phyloP scores from a whole-genome alignment of 2,113 vertebrate species.

The Chloropsis hardwickii region DNA sequence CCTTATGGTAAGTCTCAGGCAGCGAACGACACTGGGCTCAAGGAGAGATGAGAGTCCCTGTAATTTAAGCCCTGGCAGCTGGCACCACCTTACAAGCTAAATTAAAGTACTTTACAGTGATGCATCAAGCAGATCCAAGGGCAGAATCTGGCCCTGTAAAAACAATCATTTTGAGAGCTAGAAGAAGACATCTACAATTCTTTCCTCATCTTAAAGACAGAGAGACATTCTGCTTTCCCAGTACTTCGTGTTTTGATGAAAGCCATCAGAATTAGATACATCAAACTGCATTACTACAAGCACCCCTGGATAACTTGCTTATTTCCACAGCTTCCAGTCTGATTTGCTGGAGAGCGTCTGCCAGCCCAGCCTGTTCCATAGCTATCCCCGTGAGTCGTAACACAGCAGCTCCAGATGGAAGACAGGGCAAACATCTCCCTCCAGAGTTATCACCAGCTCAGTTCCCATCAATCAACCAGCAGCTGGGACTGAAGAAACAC shows the following conservation, averaged over 20 bases:
- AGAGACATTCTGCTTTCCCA: not conserved
- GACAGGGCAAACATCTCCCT: conserved; percentile 66
- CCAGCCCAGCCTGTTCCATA: conserved; percentile 60
- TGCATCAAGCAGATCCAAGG: not conserved
- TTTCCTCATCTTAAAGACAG: not conserved
- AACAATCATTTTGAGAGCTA: not conserved
- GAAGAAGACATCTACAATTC: not conserved
- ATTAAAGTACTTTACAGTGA: not conserved
- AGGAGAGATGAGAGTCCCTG: not conserved
- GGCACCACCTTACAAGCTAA: not conserved
- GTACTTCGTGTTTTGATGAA: not conserved
- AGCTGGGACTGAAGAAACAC: conserved; percentile 60
- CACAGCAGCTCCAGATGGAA: conserved; percentile 77
- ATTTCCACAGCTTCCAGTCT: conserved; percentile 39
- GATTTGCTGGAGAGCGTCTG: conserved; percentile 35
- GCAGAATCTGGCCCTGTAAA: not conserved
- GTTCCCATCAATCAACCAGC: conserved; percentile 73
- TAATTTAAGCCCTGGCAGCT: not conserved
- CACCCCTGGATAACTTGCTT: conserved; percentile 37
- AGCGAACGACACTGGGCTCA: not conserved
- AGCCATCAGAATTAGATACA: not conserved
- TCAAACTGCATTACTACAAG: conserved; percentile 45
- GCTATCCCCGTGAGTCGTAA: conserved; percentile 56
- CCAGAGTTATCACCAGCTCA: conserved; percentile 54
- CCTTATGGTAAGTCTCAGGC: not conserved